Evolutionary conservation across 2,113 vertebrate species (phyloP), one percentile per base, ranked within the genome.

Genomic region (Centropus unirufus): DNA sequence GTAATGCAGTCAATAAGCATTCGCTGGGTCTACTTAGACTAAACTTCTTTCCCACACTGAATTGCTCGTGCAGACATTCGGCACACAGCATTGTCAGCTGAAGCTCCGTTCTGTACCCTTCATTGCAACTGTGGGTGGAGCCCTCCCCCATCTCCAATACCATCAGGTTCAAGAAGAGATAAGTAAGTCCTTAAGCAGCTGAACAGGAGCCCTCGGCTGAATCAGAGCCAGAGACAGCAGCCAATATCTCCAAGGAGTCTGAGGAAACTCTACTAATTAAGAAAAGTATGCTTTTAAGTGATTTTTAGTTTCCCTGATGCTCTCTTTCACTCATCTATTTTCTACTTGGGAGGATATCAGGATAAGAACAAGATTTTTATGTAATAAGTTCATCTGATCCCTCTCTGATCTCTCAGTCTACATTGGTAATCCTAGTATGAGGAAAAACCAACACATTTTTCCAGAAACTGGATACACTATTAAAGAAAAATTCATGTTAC

Each of bases 321-420:
- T 83, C 55, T 88, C 46, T 55, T 90, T 74, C 55, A 70, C 12
- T 83, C 67, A 55, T 89, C 23, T 90, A 20, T 81, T 93, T 94
- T 81, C 51, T 92, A 34, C 75, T 93, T 77, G 62, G 61, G 20
- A 83, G 59, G 36, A 51, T 80, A 80, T 66, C 30, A 64, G 36
- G 70, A 93, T 61, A 66, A 85, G 63, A 83, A 77, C 16, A 77
- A 88, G 39, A 92, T 74, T 89, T 94, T 93, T 92, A 46, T 92
- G 94, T 89, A 70, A 83, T 94, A 69, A 72, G 29, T 40, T 93
- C 73, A 70, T 93, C 76, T 96, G 80, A 92, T 92, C 83, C 57
- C 32, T 86, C 83, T 90, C 63, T 94, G 72, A 89, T 95, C 57
- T 89, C 83, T 93, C 23, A 86, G 64, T 23, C 61, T 78, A 75